phyloP scores from a whole-genome alignment of 2,888 invertebrate species.

The Nomada fabriciana region DNA sequence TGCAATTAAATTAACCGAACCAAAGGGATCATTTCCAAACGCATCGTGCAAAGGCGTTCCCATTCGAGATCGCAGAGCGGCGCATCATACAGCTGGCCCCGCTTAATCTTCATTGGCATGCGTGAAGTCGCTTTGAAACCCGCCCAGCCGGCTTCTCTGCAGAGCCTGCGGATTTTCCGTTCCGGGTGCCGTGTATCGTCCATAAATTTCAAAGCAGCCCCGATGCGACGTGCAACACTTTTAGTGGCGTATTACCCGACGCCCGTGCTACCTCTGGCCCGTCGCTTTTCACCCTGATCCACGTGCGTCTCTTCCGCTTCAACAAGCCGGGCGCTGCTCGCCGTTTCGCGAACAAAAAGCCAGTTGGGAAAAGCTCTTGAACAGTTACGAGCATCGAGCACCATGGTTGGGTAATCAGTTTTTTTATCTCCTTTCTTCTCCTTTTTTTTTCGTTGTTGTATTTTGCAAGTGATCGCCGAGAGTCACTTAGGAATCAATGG shows the following conservation, averaged over 20 bases:
- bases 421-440: not conserved
- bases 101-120: constrained; percentile 69
- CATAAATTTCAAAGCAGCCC: constrained; percentile 64
- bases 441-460: not conserved
- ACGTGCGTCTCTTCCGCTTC: not conserved
- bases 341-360: constrained; percentile 12
- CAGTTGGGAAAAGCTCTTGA: constrained; percentile 2
- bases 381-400: constrained; percentile 22
- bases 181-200: constrained; percentile 43
- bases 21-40: constrained; percentile 26
- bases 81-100: constrained; percentile 40
- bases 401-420: constrained; percentile 16
- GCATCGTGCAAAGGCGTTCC: constrained; percentile 7
- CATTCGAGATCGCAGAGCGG: not conserved
- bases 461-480: constrained; percentile 21
- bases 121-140: constrained; percentile 64
- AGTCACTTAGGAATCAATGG: constrained; percentile 20
- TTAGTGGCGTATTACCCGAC: constrained; percentile 58
- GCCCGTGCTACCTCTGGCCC: constrained; percentile 11
- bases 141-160: constrained; percentile 29
- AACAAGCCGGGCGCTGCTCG: constrained; percentile 36
- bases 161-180: constrained; percentile 60
- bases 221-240: constrained; percentile 66
- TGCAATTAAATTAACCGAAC: constrained; percentile 29
- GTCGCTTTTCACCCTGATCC: constrained; percentile 15